Percentiles rank a stretch among this genome's conserved stretches.
Evolutionary conservation across 1,140 invertebrate species (phyloP).

Genomic region (Octopus bimaculoides): DNA sequence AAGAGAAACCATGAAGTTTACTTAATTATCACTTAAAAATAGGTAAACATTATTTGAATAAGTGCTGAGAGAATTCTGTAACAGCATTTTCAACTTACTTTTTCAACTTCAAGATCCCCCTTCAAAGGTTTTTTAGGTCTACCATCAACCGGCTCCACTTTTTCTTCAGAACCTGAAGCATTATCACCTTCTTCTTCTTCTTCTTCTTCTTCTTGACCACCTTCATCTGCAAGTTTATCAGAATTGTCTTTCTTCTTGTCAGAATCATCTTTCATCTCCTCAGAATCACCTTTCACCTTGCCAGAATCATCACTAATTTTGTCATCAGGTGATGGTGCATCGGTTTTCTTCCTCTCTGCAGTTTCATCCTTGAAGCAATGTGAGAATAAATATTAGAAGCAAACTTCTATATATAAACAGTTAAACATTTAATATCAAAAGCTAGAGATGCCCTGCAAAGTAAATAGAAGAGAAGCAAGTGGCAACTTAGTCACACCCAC

Average conservation of each 20-base stretch:
- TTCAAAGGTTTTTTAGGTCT: slow-evolving; percentile 29
- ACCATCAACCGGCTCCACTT: slow-evolving; percentile 38
- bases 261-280: slow-evolving; percentile 56
- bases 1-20: too few relatives aligned
- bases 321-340: slow-evolving; percentile 61
- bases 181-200: slow-evolving; percentile 25
- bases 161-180: slow-evolving; percentile 25
- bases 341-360: slow-evolving; percentile 65
- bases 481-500: too few relatives aligned
- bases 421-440: too few relatives aligned
- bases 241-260: slow-evolving; percentile 25
- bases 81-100: slow-evolving; percentile 18
- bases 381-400: too few relatives aligned
- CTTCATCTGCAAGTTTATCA: slow-evolving; percentile 30
- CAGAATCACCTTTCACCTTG: slow-evolving; percentile 64
- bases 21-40: too few relatives aligned
- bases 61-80: too few relatives aligned
- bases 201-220: slow-evolving; percentile 56
- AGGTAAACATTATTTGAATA: too few relatives aligned
- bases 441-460: too few relatives aligned
- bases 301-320: slow-evolving; percentile 55
- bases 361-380: slow-evolving; percentile 29
- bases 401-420: too few relatives aligned
- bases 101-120: slow-evolving; percentile 32
- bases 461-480: too few relatives aligned